Percentiles rank a stretch among this genome's conserved stretches.
Conservation (phyloP, 1,140 invertebrate genomes). For the Drosophila kohkoa region DNA sequence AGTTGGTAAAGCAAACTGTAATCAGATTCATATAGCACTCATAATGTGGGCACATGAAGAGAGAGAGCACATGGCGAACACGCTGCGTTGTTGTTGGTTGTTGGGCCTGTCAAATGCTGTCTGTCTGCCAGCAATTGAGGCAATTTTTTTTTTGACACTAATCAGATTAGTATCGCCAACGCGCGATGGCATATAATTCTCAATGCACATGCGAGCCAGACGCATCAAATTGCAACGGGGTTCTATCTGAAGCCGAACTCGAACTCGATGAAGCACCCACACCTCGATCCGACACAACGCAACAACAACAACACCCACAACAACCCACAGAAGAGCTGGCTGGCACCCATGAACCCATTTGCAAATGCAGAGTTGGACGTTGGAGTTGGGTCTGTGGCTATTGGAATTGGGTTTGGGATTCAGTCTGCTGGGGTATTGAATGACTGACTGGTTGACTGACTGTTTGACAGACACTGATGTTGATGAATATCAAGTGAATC, state of each 20-base stretch:
- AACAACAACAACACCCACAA: slow-evolving; percentile 19
- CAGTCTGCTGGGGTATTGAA: slow-evolving; percentile 63
- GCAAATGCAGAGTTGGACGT: slow-evolving; percentile 65
- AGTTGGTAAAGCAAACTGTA: slow-evolving; percentile 15
- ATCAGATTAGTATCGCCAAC: slow-evolving; percentile 84
- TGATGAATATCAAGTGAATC: slow-evolving; percentile 85
- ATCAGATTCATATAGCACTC: slow-evolving; percentile 21
- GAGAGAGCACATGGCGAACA: background rate
- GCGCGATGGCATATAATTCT: slow-evolving; percentile 72
- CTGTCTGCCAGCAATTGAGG: slow-evolving; percentile 55
- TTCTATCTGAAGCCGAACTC: slow-evolving; percentile 11
- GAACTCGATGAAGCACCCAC: too few relatives aligned
- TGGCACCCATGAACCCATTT: slow-evolving; percentile 51
- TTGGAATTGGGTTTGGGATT: slow-evolving; percentile 25
- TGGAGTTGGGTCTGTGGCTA: slow-evolving; percentile 46
- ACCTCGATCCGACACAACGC: background rate
- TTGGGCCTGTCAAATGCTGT: slow-evolving; percentile 27
- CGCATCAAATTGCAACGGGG: slow-evolving; percentile 79
- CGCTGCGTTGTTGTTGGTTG: background rate
- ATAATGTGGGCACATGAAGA: slow-evolving; percentile 7
- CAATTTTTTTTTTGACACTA: slow-evolving; percentile 78
- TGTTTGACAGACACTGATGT: slow-evolving; percentile 84
- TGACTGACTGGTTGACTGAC: slow-evolving; percentile 66
- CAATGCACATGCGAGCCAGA: slow-evolving; percentile 58
- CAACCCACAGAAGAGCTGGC: background rate